Evolutionary conservation across 2,797 vertebrate species (phyloP).

Genomic region (Dromococcyx pavoninus): DNA sequence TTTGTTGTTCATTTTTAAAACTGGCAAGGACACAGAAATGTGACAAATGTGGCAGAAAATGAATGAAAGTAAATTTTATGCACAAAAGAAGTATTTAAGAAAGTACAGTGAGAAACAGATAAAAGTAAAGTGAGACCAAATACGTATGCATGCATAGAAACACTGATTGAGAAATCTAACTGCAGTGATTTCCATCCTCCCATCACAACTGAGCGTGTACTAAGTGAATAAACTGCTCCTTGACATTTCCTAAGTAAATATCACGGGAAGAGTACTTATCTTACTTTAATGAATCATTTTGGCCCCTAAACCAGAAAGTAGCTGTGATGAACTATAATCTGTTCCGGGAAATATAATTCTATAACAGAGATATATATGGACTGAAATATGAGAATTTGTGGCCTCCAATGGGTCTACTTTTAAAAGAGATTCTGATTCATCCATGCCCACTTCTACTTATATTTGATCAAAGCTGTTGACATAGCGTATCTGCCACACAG

Average conservation of each 20-base stretch:
- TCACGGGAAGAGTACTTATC: slow-evolving; percentile 44
- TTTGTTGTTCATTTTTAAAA: slow-evolving; percentile 17
- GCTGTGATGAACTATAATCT: slow-evolving; percentile 40
- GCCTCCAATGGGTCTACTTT: slow-evolving; percentile 9
- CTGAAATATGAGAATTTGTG: slow-evolving; percentile 29
- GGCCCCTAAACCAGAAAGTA: slow-evolving; percentile 35
- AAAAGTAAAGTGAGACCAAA: slow-evolving; percentile 41
- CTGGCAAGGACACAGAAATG: not conserved
- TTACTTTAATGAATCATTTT: slow-evolving; percentile 63
- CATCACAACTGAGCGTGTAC: not conserved
- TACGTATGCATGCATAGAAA: not conserved
- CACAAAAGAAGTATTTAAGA: slow-evolving; percentile 3
- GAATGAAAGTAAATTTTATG: not conserved
- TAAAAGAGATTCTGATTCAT: slow-evolving; percentile 57
- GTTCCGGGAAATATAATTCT: not conserved
- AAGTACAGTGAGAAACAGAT: not conserved
- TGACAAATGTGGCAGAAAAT: not conserved
- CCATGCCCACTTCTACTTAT: slow-evolving; percentile 51
- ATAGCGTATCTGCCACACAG: slow-evolving; percentile 26
- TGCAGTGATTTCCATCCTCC: slow-evolving; percentile 40
- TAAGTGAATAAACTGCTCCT: slow-evolving; percentile 59
- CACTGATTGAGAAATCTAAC: slow-evolving; percentile 41
- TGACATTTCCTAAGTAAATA: slow-evolving; percentile 65
- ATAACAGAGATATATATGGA: slow-evolving; percentile 23
- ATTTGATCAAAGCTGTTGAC: slow-evolving; percentile 57